These are phyloP conservation scores for Phrynosoma blainvillii DNA, from an alignment of 2,113 vertebrate species.

Conservation along the genomic window DNA sequence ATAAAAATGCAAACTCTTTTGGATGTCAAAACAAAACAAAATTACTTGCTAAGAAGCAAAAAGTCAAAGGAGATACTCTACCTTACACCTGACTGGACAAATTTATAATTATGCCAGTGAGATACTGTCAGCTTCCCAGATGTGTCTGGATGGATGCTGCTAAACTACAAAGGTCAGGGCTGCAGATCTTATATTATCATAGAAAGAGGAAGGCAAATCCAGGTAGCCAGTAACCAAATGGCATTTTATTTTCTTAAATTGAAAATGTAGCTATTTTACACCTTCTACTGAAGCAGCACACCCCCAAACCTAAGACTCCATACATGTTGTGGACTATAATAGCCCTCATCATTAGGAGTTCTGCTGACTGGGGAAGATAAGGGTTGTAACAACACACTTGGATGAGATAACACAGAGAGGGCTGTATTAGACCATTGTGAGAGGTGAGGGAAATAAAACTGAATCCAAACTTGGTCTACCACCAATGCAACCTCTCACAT, in stretches of 20 bases:
- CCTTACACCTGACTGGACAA: background rate
- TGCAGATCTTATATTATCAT: background rate
- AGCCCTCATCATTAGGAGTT: background rate
- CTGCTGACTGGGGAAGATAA: background rate
- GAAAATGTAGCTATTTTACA: too few species aligned
- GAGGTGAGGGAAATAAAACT: background rate
- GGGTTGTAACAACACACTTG: background rate
- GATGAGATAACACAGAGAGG: background rate
- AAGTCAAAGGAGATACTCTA: background rate
- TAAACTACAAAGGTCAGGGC: too few species aligned
- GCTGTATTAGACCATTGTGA: background rate
- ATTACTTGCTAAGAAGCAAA: background rate
- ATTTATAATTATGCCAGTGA: background rate
- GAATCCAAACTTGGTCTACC: background rate
- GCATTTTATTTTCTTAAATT: background rate
- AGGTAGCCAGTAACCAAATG: background rate
- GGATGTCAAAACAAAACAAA: background rate
- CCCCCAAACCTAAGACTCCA: too few species aligned
- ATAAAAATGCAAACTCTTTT: background rate
- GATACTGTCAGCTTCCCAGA: background rate
- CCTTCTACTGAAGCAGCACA: too few species aligned
- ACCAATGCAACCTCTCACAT: background rate
- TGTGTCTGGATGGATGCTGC: background rate
- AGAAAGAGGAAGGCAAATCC: background rate
- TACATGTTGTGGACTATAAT: background rate